Evolutionary conservation across 2,797 vertebrate species (phyloP), one percentile per base, ranked within the genome.

Genomic region (Cynopterus sphinx): DNA sequence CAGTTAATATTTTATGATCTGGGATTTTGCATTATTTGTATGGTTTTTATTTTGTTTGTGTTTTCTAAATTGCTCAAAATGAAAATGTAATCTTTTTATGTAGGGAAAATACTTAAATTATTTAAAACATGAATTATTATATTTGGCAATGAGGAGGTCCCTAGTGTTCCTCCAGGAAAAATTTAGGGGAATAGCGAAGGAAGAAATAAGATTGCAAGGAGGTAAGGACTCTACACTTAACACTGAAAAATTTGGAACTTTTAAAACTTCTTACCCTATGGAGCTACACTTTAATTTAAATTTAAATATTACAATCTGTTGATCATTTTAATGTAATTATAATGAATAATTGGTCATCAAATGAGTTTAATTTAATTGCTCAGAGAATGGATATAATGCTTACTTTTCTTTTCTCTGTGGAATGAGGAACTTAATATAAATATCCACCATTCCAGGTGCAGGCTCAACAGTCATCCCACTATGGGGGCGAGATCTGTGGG

Each of bases 1-100:
- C 6, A 74, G 57, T 97, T 86, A 96, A 96, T 97, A 88, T 97
- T 95, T 97, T 88, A 96, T 97, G 81, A 96, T 39, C 33, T 87
- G 73, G 61, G 85, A 78, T 92, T 97, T 94, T 91, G 81, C 39
- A 8, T 61, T 79, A 84, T 97, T 94, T 95, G 57, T 88, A 59
- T 92, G 33, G 36, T 82, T 97, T 94, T 96, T 81, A 88, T 90
- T 97, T 96, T 90, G 65, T 92, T 93, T 96, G 46, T 65, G 53
- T 82, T 97, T 96, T 90, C 85, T 94, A 82, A 95, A 97, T 94
- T 95, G 86, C 31, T 93, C 59, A 84, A 51, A 53, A 83, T 94
- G 68, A 92, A 97, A 95, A 46, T 53, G 51, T 53, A 91, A 93
- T 93, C 65, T 63, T 95, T 96, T 83, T 86, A 61, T 85, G 59